phyloP scores from a whole-genome alignment of 1,140 invertebrate species.

The Magallana ariakensis region DNA sequence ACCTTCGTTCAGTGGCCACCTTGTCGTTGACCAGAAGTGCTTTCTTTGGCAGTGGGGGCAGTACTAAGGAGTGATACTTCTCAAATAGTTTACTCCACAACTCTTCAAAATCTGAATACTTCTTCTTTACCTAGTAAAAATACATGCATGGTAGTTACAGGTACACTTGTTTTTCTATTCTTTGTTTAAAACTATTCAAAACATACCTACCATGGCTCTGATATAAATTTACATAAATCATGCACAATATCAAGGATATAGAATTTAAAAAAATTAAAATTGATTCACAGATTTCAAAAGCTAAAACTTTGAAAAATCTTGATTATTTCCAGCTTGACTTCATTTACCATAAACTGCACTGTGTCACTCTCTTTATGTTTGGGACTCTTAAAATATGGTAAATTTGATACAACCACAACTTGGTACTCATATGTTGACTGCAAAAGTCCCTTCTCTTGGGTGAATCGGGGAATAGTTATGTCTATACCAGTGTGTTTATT shows the following conservation, averaged over 20 bases:
- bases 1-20: conserved; percentile 62
- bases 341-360: conserved; percentile 74
- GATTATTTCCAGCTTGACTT: not conserved
- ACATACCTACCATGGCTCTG: too few species aligned
- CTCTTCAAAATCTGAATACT: conserved; percentile 72
- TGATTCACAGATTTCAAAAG: too few species aligned
- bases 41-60: conserved; percentile 70
- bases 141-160: not conserved
- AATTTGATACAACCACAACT: conserved; percentile 73
- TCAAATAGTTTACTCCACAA: conserved; percentile 64
- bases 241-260: too few species aligned
- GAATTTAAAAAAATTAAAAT: too few species aligned
- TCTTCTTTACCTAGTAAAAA: conserved; percentile 66
- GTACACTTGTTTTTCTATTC: too few species aligned
- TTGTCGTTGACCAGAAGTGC: conserved; percentile 64
- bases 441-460: conserved; percentile 67
- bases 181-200: too few species aligned
- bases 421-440: conserved; percentile 69
- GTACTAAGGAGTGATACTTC: conserved; percentile 65
- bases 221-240: too few species aligned
- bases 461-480: conserved; percentile 66
- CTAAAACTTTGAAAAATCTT: too few species aligned
- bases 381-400: conserved; percentile 73
- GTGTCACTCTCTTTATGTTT: conserved; percentile 74
- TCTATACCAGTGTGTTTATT: conserved; percentile 74